Base-by-base conservation (phyloP, 2,797 vertebrate genomes). In the Atherinosoma microstoma region DNA sequence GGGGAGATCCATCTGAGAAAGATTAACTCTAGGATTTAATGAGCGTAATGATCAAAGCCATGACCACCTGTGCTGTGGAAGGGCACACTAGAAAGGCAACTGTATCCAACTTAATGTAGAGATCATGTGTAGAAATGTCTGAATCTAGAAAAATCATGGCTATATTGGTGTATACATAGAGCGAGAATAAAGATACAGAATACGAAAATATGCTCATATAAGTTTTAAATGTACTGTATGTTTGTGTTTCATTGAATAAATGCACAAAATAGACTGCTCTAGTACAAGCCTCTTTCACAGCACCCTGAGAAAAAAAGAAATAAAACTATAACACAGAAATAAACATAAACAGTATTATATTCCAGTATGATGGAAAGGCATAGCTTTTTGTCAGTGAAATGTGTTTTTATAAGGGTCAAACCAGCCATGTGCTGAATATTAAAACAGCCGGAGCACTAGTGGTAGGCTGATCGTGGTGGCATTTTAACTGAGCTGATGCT, bases 321-420 rank as follows among this genome's bases (percentile, higher is more conserved):
- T 82, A 64, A 90, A 93, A 88, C 84, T 84, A 91, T 84, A 87
- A 91, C 79, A 87, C 71, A 89, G 89, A 84, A 86, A 89, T 89
- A 82, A 92, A 91, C 84, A 85, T 61, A 92, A 93, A 93, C 87
- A 90, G 87, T 92, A 92, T 94, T 92, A 90, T 92, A 92, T 93
- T 95, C 93, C 94, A 94, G 93, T 95, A 93, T 90, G 91, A 93
- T 93, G 93, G 91, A 91, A 95, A 95, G 94, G 94, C 94, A 95
- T 94, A 92, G 93, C 89, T 82, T 94, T 92, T 89, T 69, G 72
- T 93, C 87, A 86, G 87, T 94, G 91, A 91, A 87, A 93, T 80
- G 90, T 92, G 78, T 86, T 66, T 73, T 87, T 90, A 86, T 76
- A 78, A 89, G 87, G 92, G 90, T 85, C 83, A 86, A 84, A 91